Conservation (phyloP, 2,888 invertebrate species). For the Protonemura montana region DNA sequence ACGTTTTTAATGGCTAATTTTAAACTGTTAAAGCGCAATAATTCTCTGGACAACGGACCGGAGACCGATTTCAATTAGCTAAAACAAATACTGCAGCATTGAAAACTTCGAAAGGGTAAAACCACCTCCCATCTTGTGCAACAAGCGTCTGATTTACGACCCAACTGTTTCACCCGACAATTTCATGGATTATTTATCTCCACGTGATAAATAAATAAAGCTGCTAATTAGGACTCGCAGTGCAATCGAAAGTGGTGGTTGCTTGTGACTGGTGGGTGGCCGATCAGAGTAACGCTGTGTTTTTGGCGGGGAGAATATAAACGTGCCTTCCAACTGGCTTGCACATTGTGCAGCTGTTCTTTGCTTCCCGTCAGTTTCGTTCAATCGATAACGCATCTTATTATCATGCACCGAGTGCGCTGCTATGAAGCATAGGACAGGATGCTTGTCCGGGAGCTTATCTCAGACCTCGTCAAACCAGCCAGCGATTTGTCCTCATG, state of each 20-base stretch:
- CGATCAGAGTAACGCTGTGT: not conserved
- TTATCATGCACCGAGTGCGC: not conserved
- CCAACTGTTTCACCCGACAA: not conserved
- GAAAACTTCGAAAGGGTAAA: not conserved
- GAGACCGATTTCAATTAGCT: not conserved
- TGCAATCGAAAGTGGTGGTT: too few species aligned
- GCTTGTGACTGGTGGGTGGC: too few species aligned
- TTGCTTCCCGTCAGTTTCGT: not conserved
- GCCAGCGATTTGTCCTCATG: too few species aligned
- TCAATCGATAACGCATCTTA: not conserved
- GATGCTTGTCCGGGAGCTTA: too few species aligned
- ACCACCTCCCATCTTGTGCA: not conserved
- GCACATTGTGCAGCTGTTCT: conserved; percentile 14
- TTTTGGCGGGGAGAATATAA: not conserved
- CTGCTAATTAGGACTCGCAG: not conserved
- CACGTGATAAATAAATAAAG: not conserved
- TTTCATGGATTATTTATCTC: not conserved
- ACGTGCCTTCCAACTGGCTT: not conserved
- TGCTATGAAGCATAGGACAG: too few species aligned
- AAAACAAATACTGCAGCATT: not conserved
- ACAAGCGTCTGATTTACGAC: not conserved
- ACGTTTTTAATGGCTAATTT: not conserved
- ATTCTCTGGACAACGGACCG: not conserved
- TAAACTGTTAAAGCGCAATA: not conserved
- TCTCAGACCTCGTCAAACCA: too few species aligned